Conservation (phyloP, 2,888 invertebrate genomes). For the Venusia cambrica region DNA sequence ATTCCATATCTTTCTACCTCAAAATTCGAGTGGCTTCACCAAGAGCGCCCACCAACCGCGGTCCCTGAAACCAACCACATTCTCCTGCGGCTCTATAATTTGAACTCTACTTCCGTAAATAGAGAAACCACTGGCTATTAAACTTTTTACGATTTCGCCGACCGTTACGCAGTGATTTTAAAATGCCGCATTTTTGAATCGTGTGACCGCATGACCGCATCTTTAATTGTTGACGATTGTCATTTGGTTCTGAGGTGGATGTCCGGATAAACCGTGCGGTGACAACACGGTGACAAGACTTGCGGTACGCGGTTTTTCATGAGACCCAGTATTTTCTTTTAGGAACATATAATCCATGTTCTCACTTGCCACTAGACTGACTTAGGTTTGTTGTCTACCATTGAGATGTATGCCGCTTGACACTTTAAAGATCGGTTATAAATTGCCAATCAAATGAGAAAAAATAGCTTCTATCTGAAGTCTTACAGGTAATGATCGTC, state of each 20-base stretch:
- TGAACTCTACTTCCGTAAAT: constrained; percentile 73
- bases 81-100: constrained; percentile 59
- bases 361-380: too few relatives aligned
- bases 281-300: constrained; percentile 1
- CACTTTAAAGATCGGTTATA: too few relatives aligned
- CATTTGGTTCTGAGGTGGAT: constrained; percentile 28
- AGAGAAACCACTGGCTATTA: constrained; percentile 71
- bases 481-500: too few relatives aligned
- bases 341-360: too few relatives aligned
- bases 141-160: constrained; percentile 53
- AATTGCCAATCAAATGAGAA: too few relatives aligned
- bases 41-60: constrained; percentile 9
- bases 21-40: constrained; percentile 15
- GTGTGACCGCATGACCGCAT: constrained; percentile 55
- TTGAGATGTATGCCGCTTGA: too few relatives aligned
- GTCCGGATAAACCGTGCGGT: constrained; percentile 8
- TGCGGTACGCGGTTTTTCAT: constrained; percentile 9
- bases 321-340: too few relatives aligned
- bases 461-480: too few relatives aligned
- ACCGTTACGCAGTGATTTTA: constrained; percentile 55
- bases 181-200: constrained; percentile 37
- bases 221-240: constrained; percentile 40
- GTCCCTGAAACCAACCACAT: constrained; percentile 48
- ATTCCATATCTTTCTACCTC: too few relatives aligned
- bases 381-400: too few relatives aligned